These are phyloP conservation scores for Clitarchus hookeri DNA, from an alignment of 2,888 invertebrate genomes.

Conservation along the genomic window DNA sequence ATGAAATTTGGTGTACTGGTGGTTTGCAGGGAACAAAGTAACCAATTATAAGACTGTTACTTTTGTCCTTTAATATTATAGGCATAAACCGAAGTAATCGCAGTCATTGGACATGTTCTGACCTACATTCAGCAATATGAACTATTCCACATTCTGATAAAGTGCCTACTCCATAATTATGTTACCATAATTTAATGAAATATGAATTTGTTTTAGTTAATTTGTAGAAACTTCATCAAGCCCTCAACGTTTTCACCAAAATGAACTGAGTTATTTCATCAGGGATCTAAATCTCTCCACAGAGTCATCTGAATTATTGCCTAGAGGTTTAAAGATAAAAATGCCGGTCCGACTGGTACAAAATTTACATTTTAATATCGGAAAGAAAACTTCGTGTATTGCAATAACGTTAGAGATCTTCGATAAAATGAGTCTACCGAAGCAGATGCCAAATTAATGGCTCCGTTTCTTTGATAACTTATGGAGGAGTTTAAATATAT, in stretches of 20 bases:
- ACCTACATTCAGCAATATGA: slow-evolving; percentile 29
- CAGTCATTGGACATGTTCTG: background rate
- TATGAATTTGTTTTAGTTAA: slow-evolving; percentile 36
- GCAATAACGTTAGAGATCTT: slow-evolving; percentile 23
- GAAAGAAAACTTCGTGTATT: slow-evolving; percentile 22
- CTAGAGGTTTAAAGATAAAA: slow-evolving; percentile 41
- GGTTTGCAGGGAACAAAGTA: background rate
- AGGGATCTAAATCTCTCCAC: slow-evolving; percentile 44
- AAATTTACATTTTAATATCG: background rate
- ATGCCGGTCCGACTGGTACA: slow-evolving; percentile 34
- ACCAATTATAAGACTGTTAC: background rate
- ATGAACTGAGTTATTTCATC: slow-evolving; percentile 42
- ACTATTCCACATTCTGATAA: too few species aligned
- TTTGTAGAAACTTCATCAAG: slow-evolving; percentile 27
- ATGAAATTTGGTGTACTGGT: slow-evolving; percentile 20
- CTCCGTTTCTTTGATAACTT: too few species aligned
- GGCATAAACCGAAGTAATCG: background rate
- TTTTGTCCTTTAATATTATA: background rate
- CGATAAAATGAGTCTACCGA: slow-evolving; percentile 18
- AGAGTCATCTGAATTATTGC: slow-evolving; percentile 42
- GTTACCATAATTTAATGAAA: background rate
- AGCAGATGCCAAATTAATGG: too few species aligned
- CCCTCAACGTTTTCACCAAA: too few species aligned
- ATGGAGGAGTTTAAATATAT: slow-evolving; percentile 35
- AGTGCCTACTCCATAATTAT: slow-evolving; percentile 33